These are phyloP conservation scores for Myiotriccus ornatus DNA, from an alignment of 2,797 vertebrate genomes.

Conservation along the genomic window DNA sequence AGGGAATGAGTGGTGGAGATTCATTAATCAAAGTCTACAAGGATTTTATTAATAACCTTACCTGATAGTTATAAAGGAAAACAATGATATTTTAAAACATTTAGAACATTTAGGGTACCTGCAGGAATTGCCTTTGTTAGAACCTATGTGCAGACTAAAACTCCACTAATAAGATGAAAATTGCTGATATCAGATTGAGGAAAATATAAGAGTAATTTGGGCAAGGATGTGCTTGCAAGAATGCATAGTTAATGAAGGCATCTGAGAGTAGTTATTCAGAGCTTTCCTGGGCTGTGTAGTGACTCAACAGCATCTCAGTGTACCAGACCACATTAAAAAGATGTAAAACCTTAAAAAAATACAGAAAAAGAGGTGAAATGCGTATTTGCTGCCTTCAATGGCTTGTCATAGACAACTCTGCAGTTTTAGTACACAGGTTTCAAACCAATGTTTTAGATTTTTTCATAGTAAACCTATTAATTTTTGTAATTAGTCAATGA, in stretches of 20 bases:
- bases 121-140: not conserved
- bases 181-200: not conserved
- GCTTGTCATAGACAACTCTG: not conserved
- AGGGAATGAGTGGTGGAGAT: not conserved
- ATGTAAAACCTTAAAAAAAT: not conserved
- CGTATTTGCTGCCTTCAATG: not conserved
- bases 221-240: not conserved
- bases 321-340: not conserved
- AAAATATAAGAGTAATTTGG: not conserved
- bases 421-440: not conserved
- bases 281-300: not conserved
- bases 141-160: not conserved
- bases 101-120: not conserved
- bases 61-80: not conserved
- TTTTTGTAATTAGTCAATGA: not conserved
- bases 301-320: not conserved
- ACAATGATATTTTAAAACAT: not conserved
- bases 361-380: not conserved
- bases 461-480: not conserved
- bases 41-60: constrained; percentile 1
- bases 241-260: not conserved
- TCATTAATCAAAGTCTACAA: not conserved
- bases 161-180: not conserved
- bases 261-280: not conserved
- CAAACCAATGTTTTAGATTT: not conserved